These are phyloP conservation scores for Polyergus mexicanus DNA, from an alignment of 1,140 invertebrate genomes.

Conservation along the genomic window DNA sequence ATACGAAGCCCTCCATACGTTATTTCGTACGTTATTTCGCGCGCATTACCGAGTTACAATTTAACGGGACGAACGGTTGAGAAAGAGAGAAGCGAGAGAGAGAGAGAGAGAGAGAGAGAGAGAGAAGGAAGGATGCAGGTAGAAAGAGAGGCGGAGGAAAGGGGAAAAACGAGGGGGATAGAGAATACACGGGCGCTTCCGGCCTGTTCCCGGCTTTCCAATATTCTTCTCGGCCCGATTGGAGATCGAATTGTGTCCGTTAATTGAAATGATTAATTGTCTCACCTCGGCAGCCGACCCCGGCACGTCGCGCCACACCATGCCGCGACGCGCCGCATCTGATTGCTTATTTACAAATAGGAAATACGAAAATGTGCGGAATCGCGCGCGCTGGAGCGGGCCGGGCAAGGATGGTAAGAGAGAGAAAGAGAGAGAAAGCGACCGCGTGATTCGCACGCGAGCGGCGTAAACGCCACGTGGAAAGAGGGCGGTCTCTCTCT, in stretches of 20 bases:
- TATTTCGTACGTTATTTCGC: constrained; percentile 62
- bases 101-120: not conserved
- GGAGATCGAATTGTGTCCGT: constrained; percentile 86
- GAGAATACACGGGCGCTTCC: constrained; percentile 74
- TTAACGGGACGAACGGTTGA: constrained; percentile 53
- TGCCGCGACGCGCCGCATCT: constrained; percentile 71
- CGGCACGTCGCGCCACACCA: constrained; percentile 64
- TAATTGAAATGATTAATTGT: constrained; percentile 87
- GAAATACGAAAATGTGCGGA: constrained; percentile 86
- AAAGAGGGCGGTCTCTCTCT: constrained; percentile 10
- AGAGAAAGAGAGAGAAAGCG: not conserved
- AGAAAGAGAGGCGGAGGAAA: constrained; percentile 9
- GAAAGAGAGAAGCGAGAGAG: constrained; percentile 29
- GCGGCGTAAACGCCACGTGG: constrained; percentile 53
- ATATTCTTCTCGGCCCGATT: constrained; percentile 85
- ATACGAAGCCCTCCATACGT: constrained; percentile 57
- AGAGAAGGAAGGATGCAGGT: too few species aligned
- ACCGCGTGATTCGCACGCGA: constrained; percentile 36
- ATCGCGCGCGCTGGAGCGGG: constrained; percentile 67
- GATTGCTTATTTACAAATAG: constrained; percentile 87
- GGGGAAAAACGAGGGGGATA: constrained; percentile 54
- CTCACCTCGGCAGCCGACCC: constrained; percentile 81
- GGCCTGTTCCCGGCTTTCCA: constrained; percentile 81
- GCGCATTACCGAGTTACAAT: constrained; percentile 73
- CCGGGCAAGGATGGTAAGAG: constrained; percentile 16